phyloP scores from a whole-genome alignment of 2,888 invertebrate species.

The Hedychridium roseum region DNA sequence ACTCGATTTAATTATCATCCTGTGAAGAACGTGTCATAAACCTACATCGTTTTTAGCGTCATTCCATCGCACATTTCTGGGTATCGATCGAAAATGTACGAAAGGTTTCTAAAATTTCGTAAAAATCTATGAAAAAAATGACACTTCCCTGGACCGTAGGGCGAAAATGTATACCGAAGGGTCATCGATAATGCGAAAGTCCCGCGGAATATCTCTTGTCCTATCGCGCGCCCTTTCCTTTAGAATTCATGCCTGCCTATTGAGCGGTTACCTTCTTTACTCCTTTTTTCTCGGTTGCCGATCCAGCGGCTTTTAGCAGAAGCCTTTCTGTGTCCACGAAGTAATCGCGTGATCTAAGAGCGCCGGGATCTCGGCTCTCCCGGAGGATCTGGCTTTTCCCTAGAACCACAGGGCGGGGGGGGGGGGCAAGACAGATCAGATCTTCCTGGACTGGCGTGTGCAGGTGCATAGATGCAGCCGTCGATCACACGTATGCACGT shows the following conservation, averaged over 20 bases:
- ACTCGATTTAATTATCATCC: no score
- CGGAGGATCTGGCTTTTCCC: background rate
- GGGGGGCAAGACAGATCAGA: background rate
- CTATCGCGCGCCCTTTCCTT: constrained; percentile 2
- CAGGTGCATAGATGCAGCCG: no score
- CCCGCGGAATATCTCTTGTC: background rate
- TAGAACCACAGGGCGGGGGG: background rate
- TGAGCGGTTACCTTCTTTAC: background rate
- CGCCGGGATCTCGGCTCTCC: constrained; percentile 6
- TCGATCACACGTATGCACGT: no score
- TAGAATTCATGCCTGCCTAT: no score
- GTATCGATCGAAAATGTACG: no score
- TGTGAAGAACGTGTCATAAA: no score
- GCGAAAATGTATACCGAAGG: background rate
- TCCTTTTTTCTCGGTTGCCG: constrained; percentile 24
- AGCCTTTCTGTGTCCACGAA: constrained; percentile 52
- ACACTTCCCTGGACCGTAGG: no score
- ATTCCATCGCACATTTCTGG: no score
- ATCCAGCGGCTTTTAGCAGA: constrained; percentile 48
- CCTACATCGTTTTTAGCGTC: no score
- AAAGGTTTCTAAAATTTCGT: no score
- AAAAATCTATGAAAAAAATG: no score
- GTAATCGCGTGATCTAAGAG: constrained; percentile 54
- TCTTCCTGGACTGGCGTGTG: no score
- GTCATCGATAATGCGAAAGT: background rate